A percentile compares a stretch with the other conserved stretches of the same genome.
Evolutionary conservation across 2,888 invertebrate species (phyloP).

Genomic region (Pyralis farinalis): DNA sequence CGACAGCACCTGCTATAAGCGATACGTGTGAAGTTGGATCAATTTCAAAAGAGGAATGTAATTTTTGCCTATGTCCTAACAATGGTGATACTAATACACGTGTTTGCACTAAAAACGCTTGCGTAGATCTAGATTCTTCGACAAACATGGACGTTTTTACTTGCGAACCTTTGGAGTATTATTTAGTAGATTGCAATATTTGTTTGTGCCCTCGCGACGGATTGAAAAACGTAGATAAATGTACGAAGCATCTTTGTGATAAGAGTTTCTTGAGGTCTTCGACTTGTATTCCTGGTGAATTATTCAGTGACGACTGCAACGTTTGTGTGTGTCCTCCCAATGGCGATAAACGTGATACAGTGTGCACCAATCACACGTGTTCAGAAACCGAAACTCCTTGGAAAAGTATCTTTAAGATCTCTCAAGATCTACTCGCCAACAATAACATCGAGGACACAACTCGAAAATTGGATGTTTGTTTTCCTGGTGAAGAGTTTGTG

Average conservation of each 20-base stretch:
- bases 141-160: constrained; percentile 29
- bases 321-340: constrained; percentile 67
- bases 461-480: constrained; percentile 53
- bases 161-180: constrained; percentile 62
- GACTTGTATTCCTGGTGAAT: constrained; percentile 48
- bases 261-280: constrained; percentile 49
- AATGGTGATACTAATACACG: constrained; percentile 43
- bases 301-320: constrained; percentile 66
- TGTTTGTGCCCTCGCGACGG: constrained; percentile 62
- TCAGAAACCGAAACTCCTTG: constrained; percentile 36
- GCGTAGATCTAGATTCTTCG: constrained; percentile 25
- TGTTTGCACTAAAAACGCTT: constrained; percentile 56
- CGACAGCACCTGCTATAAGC: constrained; percentile 17
- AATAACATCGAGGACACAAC: constrained; percentile 28
- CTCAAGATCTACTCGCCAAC: constrained; percentile 40
- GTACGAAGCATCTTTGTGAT: constrained; percentile 66
- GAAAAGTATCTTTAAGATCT: constrained; percentile 50
- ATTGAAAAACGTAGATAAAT: constrained; percentile 60
- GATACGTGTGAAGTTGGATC: constrained; percentile 51
- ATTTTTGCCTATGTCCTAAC: constrained; percentile 66
- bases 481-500: constrained; percentile 64
- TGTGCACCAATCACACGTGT: constrained; percentile 56
- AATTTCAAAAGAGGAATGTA: constrained; percentile 46
- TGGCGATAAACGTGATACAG: constrained; percentile 49
- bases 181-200: constrained; percentile 64